Conservation (phyloP, 2,113 vertebrate genomes). For the Cyprinus carpio region DNA sequence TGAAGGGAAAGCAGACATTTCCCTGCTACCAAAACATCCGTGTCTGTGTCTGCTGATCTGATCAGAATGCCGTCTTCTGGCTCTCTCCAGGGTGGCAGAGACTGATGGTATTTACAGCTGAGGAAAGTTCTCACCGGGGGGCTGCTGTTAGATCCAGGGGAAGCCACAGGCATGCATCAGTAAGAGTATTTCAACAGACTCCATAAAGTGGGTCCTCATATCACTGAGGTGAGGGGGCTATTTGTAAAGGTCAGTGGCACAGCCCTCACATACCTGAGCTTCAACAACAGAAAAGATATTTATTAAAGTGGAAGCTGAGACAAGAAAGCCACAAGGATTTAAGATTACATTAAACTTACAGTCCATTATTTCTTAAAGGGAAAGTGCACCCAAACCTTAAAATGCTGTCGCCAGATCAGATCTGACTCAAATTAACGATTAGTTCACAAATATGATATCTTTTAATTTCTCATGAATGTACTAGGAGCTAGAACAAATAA, state of each 20-base stretch:
- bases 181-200: slow-evolving; percentile 61
- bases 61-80: slow-evolving; percentile 71
- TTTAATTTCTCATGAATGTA: neutral
- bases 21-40: slow-evolving; percentile 34
- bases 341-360: neutral
- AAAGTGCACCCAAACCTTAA: no score
- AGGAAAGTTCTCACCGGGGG: slow-evolving; percentile 66
- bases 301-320: slow-evolving; percentile 29
- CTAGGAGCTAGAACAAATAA: neutral
- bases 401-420: neutral
- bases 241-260: slow-evolving; percentile 60
- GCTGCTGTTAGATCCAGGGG: slow-evolving; percentile 62
- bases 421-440: neutral
- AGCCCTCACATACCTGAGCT: slow-evolving; percentile 54
- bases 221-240: slow-evolving; percentile 29
- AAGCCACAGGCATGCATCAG: slow-evolving; percentile 70
- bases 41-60: slow-evolving; percentile 32
- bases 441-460: neutral
- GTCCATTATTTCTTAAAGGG: neutral
- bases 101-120: slow-evolving; percentile 75
- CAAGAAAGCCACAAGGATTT: neutral
- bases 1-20: slow-evolving; percentile 41
- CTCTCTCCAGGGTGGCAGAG: slow-evolving; percentile 60
- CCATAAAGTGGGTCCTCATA: slow-evolving; percentile 58
- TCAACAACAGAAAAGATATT: slow-evolving; percentile 52